Conservation (phyloP, 2,113 vertebrate species). For the Sialia sialis region DNA sequence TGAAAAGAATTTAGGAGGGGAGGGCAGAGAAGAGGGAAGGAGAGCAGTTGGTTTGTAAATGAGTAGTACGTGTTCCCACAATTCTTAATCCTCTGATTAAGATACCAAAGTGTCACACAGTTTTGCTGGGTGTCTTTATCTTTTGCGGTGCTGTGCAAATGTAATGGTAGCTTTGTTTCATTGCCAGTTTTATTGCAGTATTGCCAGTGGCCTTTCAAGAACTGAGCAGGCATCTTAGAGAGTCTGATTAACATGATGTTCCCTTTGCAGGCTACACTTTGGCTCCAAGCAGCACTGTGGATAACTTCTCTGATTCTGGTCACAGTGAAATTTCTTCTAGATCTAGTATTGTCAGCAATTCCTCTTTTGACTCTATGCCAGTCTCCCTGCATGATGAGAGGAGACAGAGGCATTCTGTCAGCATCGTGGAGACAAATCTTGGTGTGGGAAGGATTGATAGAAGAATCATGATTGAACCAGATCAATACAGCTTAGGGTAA, state of each 20-base stretch:
- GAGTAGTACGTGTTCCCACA: background rate
- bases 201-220: background rate
- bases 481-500: slow-evolving; percentile 95
- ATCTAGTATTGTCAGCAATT: slow-evolving; percentile 96
- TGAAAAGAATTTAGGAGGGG: background rate
- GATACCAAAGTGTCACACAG: background rate
- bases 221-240: background rate
- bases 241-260: background rate
- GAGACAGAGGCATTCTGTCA: slow-evolving; percentile 87
- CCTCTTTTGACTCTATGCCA: slow-evolving; percentile 89
- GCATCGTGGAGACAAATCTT: slow-evolving; percentile 81
- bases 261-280: slow-evolving; percentile 80
- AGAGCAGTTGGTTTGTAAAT: background rate
- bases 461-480: slow-evolving; percentile 85
- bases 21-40: background rate
- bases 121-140: background rate
- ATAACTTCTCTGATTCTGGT: slow-evolving; percentile 93
- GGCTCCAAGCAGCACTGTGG: slow-evolving; percentile 82
- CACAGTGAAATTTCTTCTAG: slow-evolving; percentile 97
- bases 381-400: slow-evolving; percentile 84
- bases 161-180: background rate
- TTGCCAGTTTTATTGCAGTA: background rate
- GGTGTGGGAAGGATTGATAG: slow-evolving; percentile 85
- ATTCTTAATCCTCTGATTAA: background rate
- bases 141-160: background rate